Evolutionary conservation across 2,113 vertebrate genomes (phyloP), one percentile per base, ranked within the genome.

Genomic region (Ifrita kowaldi): DNA sequence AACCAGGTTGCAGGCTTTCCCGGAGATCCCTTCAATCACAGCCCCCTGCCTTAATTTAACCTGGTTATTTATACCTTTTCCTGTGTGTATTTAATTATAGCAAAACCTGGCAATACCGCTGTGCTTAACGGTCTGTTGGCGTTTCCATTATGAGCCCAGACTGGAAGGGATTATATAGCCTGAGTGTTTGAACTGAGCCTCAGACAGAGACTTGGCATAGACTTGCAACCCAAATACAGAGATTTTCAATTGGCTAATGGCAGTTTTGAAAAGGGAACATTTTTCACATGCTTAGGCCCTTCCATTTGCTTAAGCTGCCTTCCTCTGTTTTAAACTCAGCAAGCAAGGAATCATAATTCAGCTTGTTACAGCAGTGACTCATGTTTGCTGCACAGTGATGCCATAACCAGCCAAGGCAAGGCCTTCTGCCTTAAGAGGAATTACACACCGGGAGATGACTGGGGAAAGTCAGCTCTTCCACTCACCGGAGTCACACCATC

Each of bases 121-220:
- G 94, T 87, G 90, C 90, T 95, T 96, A 97, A 95, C 50, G 77
- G 93, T 97, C 95, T 97, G 90, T 80, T 96, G 95, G 92, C 8
- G 14, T 96, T 95, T 88, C 91, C 95, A 96, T 95, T 95, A 95
- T 95, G 87, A 94, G 67, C 50, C 91, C 90, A 94, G 91, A 87
- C 89, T 96, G 93, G 83, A 97, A 97, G 77, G 93, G 95, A 97
- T 95, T 97, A 96, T 96, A 70, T 64, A 95, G 94, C 95, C 87
- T 62, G 80, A 94, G 83, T 93, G 93, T 94, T 95, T 96, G 94
- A 96, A 95, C 91, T 91, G 70, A 94, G 87, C 88, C 82, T 95
- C 94, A 95, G 93, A 94, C 82, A 80, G 89, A 84, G 95, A 87
- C 91, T 96, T 97, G 95, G 93, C 93, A 87, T 69, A 70, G 91